Conservation (phyloP, 2,888 invertebrate species). For the Notodonta dromedarius region DNA sequence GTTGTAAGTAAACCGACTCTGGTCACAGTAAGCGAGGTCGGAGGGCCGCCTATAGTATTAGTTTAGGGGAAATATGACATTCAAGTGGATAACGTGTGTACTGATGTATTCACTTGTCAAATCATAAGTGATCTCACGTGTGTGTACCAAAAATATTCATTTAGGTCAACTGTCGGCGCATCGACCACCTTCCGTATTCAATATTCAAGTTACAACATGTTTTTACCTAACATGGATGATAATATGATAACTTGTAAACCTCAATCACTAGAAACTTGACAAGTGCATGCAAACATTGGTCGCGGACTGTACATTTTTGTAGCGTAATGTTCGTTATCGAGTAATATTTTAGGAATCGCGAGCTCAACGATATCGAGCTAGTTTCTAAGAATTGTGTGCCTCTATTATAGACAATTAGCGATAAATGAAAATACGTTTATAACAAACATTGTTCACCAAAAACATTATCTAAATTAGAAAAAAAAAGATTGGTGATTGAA, state of each 20-base stretch:
- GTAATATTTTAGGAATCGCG: slow-evolving; percentile 53
- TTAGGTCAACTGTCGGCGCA: not conserved
- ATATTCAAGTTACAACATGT: not conserved
- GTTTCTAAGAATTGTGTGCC: slow-evolving; percentile 80
- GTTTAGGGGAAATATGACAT: slow-evolving; percentile 49
- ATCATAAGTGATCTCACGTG: slow-evolving; percentile 20
- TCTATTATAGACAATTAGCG: slow-evolving; percentile 75
- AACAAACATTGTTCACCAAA: slow-evolving; percentile 45
- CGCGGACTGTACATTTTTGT: slow-evolving; percentile 51
- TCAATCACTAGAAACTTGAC: slow-evolving; percentile 19
- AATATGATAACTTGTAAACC: not conserved
- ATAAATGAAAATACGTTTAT: slow-evolving; percentile 54
- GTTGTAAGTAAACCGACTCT: slow-evolving; percentile 66
- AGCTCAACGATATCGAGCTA: slow-evolving; percentile 52
- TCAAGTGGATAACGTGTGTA: slow-evolving; percentile 29
- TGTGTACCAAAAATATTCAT: slow-evolving; percentile 3
- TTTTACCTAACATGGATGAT: too few species aligned
- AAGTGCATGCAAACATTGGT: slow-evolving; percentile 37
- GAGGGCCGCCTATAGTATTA: slow-evolving; percentile 80
- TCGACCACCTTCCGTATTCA: not conserved
- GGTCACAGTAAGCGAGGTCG: slow-evolving; percentile 71
- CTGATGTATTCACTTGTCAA: slow-evolving; percentile 42
- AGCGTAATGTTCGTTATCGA: slow-evolving; percentile 48
- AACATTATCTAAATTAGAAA: slow-evolving; percentile 39
- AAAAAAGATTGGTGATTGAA: slow-evolving; percentile 43